Evolutionary conservation across 2,113 vertebrate genomes (phyloP), one percentile per base, ranked within the genome.

Genomic region (Cynopterus brachyotis): DNA sequence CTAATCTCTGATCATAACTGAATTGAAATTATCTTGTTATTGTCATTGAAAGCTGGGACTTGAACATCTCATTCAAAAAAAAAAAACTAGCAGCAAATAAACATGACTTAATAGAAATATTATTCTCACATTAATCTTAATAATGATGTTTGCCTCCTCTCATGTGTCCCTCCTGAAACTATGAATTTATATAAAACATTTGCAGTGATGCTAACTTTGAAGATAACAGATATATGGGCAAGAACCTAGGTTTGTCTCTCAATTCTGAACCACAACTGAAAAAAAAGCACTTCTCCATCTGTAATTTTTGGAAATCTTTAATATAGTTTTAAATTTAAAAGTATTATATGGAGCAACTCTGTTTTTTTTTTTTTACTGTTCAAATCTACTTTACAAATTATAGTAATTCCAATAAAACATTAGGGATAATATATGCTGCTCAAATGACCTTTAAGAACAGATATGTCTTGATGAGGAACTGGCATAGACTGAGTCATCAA

Each of bases 381-480:
- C 67, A 75, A 91, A 69, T 85, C 28, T 45, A 6, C 10, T 59
- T 70, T 81, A 8, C 28, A 81, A 15, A 76, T 85, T 64, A 17
- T 80, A 79, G 60, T 92, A 40, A 60, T 82, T 72, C 30, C n/a
- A 42, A 5, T 37, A 80, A 13, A 32, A 89, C 24, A 50, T 92
- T 47, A 85, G 22, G 28, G 40, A 89, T 69, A 50, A 86, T 84
- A 87, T 10, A 13, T 50, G 13, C 2, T 84, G 3, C 30, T 92
- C 37, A 80, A 64, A 69, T 81, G 59, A 81, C 7, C 78, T 90
- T 97, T 78, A 85, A 72, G 22, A 91, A 70, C 30, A 91, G n/a
- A 70, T 45, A 66, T 82, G 47, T 57, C 45, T 90, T 67, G 17
- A 88, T 80, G 13, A 89, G 50, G 6, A 94, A 20, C 9, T 84